phyloP scores from a whole-genome alignment of 2,113 vertebrate genomes.

The Gobius niger region DNA sequence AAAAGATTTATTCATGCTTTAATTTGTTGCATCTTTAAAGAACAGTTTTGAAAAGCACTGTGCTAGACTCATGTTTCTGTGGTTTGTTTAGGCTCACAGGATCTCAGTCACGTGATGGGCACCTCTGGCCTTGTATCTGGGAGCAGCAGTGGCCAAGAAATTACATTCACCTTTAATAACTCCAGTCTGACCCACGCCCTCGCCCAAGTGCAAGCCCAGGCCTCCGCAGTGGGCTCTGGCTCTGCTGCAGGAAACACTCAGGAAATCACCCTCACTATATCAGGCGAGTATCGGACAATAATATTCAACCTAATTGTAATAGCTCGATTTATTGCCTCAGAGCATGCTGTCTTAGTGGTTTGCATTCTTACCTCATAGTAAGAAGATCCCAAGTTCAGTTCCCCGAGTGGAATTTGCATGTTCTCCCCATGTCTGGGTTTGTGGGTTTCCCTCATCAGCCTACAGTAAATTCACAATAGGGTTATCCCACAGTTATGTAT shows the following conservation, averaged over 20 bases:
- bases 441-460: too few species aligned
- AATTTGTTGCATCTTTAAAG: too few species aligned
- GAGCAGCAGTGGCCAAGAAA: constrained; percentile 84
- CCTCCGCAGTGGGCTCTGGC: constrained; percentile 71
- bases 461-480: too few species aligned
- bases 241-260: constrained; percentile 81
- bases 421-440: too few species aligned
- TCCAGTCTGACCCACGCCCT: constrained; percentile 90
- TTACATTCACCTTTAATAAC: constrained; percentile 97
- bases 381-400: too few species aligned
- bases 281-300: constrained; percentile 73
- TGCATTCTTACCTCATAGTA: too few species aligned
- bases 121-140: constrained; percentile 82
- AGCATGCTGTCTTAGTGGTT: too few species aligned
- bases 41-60: too few species aligned
- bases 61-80: neutral
- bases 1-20: neutral
- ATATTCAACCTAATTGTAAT: too few species aligned
- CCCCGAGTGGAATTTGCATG: too few species aligned
- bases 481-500: too few species aligned
- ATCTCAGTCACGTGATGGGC: constrained; percentile 87
- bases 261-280: constrained; percentile 97
- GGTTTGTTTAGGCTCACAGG: constrained; percentile 81
- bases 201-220: constrained; percentile 77
- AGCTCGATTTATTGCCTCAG: too few species aligned